A percentile compares a stretch with the other conserved stretches of the same genome.
Evolutionary conservation across 2,797 vertebrate species (phyloP).

Genomic region (Sphaeramia orbicularis): DNA sequence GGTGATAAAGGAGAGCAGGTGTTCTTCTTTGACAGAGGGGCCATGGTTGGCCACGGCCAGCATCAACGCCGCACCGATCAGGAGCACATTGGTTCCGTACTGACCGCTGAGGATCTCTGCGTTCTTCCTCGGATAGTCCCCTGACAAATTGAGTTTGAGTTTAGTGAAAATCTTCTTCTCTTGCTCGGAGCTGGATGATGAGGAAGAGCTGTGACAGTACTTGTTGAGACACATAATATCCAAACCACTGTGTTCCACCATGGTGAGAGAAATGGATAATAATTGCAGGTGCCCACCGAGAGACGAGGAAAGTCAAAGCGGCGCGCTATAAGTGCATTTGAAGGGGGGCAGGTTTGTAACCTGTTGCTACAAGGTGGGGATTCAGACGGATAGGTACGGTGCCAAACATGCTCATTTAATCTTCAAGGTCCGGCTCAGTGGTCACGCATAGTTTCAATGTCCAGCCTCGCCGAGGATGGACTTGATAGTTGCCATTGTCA

Average conservation of each 20-base stretch:
- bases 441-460: conserved; percentile 64
- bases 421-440: conserved; percentile 69
- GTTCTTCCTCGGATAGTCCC: conserved; percentile 90
- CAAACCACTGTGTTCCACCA: conserved; percentile 82
- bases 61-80: conserved; percentile 92
- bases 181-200: conserved; percentile 78
- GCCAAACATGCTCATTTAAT: conserved; percentile 82
- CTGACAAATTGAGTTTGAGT: conserved; percentile 68
- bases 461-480: conserved; percentile 59
- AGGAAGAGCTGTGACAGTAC: conserved; percentile 80
- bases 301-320: conserved; percentile 44
- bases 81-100: conserved; percentile 93
- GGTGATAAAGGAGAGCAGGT: conserved; percentile 89
- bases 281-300: conserved; percentile 16
- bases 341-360: conserved; percentile 65
- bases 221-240: conserved; percentile 83
- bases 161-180: conserved; percentile 79
- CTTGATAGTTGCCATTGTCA: conserved; percentile 72
- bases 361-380: conserved; percentile 68
- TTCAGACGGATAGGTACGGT: conserved; percentile 66
- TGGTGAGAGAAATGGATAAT: conserved; percentile 55
- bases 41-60: conserved; percentile 90
- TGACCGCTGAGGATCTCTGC: conserved; percentile 94
- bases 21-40: conserved; percentile 86
- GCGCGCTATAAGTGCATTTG: conserved; percentile 73